Evolutionary conservation across 2,797 vertebrate species (phyloP).

Genomic region (Emydoidea blandingii): DNA sequence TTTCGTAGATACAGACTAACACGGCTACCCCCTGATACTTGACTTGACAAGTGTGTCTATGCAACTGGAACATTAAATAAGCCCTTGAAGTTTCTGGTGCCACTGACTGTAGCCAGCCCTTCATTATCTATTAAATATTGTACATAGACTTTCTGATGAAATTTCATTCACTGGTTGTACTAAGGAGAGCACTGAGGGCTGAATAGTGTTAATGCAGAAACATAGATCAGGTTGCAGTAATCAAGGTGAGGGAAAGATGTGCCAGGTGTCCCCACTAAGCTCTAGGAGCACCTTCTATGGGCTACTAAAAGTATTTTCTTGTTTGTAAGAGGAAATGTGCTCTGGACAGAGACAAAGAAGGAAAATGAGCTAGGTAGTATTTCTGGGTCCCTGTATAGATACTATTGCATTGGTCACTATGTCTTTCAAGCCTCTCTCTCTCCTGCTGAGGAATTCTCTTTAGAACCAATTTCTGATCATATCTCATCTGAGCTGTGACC

Average conservation of each 20-base stretch:
- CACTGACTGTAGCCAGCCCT: neutral
- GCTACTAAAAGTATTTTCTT: neutral
- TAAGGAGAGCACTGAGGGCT: neutral
- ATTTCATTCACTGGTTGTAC: neutral
- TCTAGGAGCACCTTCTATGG: neutral
- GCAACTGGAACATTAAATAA: neutral
- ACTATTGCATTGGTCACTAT: neutral
- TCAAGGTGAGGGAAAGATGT: neutral
- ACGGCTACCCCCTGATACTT: too few species aligned
- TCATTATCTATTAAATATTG: neutral
- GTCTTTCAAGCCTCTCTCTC: neutral
- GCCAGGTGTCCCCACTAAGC: neutral
- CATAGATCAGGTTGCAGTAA: neutral
- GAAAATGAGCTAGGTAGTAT: neutral
- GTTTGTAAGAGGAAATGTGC: neutral
- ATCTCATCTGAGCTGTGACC: neutral
- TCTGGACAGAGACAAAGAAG: neutral
- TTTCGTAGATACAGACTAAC: too few species aligned
- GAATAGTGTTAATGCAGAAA: neutral
- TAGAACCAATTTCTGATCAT: neutral
- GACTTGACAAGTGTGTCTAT: neutral
- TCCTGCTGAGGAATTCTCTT: neutral
- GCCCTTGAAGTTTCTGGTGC: neutral
- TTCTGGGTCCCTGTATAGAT: neutral
- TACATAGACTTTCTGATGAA: neutral